Evolutionary conservation across 2,113 vertebrate species (phyloP).

Genomic region (Rhinoptilus africanus): DNA sequence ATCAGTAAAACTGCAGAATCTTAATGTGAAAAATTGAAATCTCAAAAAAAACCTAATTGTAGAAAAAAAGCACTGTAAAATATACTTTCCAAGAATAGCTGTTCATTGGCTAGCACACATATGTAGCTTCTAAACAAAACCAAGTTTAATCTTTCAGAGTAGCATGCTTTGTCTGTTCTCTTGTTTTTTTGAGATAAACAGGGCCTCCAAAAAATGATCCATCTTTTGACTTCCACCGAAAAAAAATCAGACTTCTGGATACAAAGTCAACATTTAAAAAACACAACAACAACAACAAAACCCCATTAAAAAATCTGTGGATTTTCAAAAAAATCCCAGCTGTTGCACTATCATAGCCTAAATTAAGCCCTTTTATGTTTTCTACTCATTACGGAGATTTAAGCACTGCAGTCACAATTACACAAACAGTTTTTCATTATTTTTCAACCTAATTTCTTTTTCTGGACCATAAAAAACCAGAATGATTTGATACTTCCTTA

Average conservation of each 20-base stretch:
- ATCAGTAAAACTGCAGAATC: not conserved
- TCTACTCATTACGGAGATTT: not conserved
- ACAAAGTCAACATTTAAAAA: not conserved
- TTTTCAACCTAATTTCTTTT: not conserved
- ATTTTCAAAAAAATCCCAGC: not conserved
- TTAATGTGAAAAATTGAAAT: not conserved
- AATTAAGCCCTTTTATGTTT: not conserved
- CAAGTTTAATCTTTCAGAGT: not conserved
- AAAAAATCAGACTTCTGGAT: not conserved
- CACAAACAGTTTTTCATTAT: not conserved
- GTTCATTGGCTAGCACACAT: not conserved
- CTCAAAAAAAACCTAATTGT: not conserved
- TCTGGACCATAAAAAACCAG: not conserved
- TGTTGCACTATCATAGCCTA: not conserved
- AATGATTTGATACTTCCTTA: not conserved
- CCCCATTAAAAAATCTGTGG: rapidly evolving
- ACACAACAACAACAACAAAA: not conserved
- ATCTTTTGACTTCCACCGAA: not conserved
- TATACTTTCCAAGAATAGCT: not conserved
- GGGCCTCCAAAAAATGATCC: not conserved
- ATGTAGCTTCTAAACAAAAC: not conserved
- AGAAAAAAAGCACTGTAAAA: not conserved
- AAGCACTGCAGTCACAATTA: not conserved
- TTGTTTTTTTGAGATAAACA: not conserved
- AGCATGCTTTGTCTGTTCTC: not conserved